Percentiles rank a stretch among this genome's conserved stretches.
Evolutionary conservation across 2,888 invertebrate species (phyloP).

Genomic region (Pristionchus mayeri): DNA sequence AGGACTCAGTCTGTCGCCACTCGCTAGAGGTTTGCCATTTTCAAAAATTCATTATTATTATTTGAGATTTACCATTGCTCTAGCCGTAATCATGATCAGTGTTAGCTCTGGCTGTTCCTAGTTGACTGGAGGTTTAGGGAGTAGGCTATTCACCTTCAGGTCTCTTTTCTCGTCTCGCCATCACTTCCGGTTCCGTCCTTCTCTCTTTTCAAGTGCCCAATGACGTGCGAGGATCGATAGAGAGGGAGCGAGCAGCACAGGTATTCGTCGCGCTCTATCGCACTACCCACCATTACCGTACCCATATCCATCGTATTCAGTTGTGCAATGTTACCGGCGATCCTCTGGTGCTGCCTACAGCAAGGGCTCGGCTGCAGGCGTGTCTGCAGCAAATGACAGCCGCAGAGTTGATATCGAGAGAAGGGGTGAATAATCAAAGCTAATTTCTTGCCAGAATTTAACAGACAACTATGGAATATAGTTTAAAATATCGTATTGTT

Average conservation of each 20-base stretch:
- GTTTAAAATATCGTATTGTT: no score
- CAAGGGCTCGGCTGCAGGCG: neutral
- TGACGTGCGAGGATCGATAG: slow-evolving; percentile 2
- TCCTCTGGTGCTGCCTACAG: neutral
- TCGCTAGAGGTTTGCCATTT: neutral
- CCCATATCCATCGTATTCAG: neutral
- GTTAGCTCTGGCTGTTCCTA: no score
- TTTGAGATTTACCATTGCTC: no score
- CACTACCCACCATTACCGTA: no score
- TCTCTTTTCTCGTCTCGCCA: neutral
- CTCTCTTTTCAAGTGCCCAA: neutral
- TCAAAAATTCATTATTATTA: no score
- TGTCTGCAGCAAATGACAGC: neutral
- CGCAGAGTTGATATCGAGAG: neutral
- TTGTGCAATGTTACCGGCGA: slow-evolving; percentile 1
- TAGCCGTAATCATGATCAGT: no score
- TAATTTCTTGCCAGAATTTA: no score
- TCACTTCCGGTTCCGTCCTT: neutral
- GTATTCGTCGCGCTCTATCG: neutral
- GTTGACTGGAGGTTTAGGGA: no score
- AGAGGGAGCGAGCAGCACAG: neutral
- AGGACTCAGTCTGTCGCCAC: neutral
- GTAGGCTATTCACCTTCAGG: no score
- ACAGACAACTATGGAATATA: no score
- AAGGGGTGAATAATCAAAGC: neutral